Evolutionary conservation across 2,888 invertebrate species (phyloP).

Genomic region (Drosophila rellima): DNA sequence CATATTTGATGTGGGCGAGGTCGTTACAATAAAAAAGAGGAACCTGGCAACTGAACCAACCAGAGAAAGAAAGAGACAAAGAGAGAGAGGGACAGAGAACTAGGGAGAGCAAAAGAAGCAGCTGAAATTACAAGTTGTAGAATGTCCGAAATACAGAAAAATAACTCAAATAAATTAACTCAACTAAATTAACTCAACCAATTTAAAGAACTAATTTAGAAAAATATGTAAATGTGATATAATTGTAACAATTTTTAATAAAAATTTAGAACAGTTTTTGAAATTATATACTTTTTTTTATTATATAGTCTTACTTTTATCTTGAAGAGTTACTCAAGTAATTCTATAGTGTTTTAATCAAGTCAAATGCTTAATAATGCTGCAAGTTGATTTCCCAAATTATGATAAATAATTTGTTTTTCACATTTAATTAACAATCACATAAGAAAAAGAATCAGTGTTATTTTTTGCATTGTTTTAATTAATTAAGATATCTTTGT

Average conservation of each 20-base stretch:
- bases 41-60: conserved; percentile 4
- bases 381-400: neutral
- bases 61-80: neutral
- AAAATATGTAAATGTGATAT: too few relatives aligned
- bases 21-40: conserved; percentile 47
- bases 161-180: conserved; percentile 1
- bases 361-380: neutral
- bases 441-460: too few relatives aligned
- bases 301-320: too few relatives aligned
- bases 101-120: neutral
- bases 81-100: neutral
- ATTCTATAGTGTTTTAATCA: neutral
- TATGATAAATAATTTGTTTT: too few relatives aligned
- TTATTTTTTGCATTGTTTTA: neutral
- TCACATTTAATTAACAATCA: too few relatives aligned
- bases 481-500: neutral
- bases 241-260: too few relatives aligned
- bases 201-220: conserved; percentile 1
- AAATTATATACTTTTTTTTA: too few relatives aligned
- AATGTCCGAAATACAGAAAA: conserved; percentile 1
- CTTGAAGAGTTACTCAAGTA: too few relatives aligned
- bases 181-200: neutral
- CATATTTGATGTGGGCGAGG: conserved; percentile 49
- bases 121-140: conserved; percentile 8
- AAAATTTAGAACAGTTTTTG: too few relatives aligned